phyloP scores from a whole-genome alignment of 2,888 invertebrate genomes.

The Epirrita christyi region DNA sequence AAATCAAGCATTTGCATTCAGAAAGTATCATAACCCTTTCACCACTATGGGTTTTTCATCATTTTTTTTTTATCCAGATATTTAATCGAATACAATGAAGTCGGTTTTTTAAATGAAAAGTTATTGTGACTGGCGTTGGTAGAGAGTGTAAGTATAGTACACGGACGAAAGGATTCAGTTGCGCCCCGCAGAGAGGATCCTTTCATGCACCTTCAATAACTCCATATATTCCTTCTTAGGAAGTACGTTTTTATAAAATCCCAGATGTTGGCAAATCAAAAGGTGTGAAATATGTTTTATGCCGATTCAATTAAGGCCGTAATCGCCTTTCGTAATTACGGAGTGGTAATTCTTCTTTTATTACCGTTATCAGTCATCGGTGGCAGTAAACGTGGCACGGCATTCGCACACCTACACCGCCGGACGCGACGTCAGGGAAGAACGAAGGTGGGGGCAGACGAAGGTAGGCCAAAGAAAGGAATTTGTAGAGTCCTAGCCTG shows the following conservation, averaged over 20 bases:
- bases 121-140: no score
- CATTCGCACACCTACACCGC: slow-evolving; percentile 9
- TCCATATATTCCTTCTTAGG: neutral
- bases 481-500: neutral
- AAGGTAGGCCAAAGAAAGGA: neutral
- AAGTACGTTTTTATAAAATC: neutral
- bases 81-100: no score
- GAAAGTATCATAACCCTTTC: no score
- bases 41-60: no score
- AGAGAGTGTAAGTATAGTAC: neutral
- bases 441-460: no score
- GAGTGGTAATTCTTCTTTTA: slow-evolving; percentile 41
- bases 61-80: no score
- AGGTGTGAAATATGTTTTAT: slow-evolving; percentile 15
- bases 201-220: neutral
- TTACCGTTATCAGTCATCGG: slow-evolving; percentile 42
- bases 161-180: neutral
- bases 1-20: no score
- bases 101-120: no score
- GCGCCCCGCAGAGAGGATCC: neutral
- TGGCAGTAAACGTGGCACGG: slow-evolving; percentile 35
- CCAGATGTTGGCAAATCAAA: slow-evolving; percentile 9
- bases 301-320: slow-evolving; percentile 25
- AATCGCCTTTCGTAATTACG: slow-evolving; percentile 38
- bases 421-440: no score